Evolutionary conservation across 1,140 invertebrate species (phyloP).

Genomic region (Drosophila varians): DNA sequence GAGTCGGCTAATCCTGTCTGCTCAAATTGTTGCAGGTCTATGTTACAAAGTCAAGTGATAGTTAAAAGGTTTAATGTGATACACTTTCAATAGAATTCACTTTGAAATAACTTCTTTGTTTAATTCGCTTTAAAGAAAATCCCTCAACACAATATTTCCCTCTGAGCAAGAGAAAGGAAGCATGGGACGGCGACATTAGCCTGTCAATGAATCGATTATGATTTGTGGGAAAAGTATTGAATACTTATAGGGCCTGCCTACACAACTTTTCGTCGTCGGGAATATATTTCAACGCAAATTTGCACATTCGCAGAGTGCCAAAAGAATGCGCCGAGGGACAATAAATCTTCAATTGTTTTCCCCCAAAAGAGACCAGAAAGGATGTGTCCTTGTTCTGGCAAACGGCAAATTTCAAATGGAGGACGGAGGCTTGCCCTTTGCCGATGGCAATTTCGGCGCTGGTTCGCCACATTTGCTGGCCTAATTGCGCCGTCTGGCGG

Average conservation of each 20-base stretch:
- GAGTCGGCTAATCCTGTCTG: conserved; percentile 54
- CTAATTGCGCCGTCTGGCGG: conserved; percentile 68
- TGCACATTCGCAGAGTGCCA: conserved; percentile 54
- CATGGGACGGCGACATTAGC: conserved; percentile 19
- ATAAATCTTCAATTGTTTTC: conserved; percentile 72
- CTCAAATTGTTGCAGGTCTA: conserved; percentile 34
- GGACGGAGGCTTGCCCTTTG: conserved; percentile 2
- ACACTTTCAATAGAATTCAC: background rate
- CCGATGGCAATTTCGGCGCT: conserved; percentile 13
- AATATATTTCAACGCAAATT: conserved; percentile 40
- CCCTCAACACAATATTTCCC: background rate
- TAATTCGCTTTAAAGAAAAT: background rate
- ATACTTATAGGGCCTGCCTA: conserved; percentile 51
- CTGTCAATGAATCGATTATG: conserved; percentile 64
- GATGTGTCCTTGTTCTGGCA: conserved; percentile 24
- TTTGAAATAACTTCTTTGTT: background rate
- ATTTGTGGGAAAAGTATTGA: conserved; percentile 68
- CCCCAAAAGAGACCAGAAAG: conserved; percentile 24
- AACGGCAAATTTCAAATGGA: too few relatives aligned
- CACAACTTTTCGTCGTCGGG: conserved; percentile 25
- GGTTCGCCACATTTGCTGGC: conserved; percentile 62
- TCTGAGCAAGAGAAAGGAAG: background rate
- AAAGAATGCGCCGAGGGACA: conserved; percentile 44
- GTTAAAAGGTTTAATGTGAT: background rate
- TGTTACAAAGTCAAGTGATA: conserved; percentile 34